A percentile compares a stretch with the other conserved stretches of the same genome.
phyloP scores from a whole-genome alignment of 2,113 vertebrate genomes.

The Rhizomys pruinosus region DNA sequence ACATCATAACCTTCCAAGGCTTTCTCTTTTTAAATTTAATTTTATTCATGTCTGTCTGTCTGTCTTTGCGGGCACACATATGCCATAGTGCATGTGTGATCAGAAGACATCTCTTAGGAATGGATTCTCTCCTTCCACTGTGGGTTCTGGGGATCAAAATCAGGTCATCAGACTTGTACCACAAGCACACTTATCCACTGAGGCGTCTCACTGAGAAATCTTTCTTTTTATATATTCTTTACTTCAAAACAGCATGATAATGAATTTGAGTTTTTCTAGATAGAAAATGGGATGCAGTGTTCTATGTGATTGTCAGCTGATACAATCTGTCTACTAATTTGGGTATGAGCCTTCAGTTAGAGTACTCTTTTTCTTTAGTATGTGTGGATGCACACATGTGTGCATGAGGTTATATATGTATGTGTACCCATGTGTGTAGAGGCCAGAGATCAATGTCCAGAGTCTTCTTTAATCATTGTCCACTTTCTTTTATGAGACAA shows the following conservation, averaged over 20 bases:
- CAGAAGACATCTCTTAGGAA: neutral
- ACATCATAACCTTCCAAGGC: neutral
- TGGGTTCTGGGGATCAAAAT: neutral
- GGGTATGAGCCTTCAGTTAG: neutral
- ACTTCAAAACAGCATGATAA: neutral
- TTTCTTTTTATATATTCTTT: slow-evolving; percentile 8
- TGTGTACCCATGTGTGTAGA: neutral
- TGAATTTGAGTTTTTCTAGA: neutral
- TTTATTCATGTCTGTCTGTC: neutral
- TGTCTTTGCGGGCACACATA: neutral
- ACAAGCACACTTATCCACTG: neutral
- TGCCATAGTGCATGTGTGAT: neutral
- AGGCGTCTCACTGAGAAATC: neutral
- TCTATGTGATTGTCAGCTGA: neutral
- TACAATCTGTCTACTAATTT: neutral
- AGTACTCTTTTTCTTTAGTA: neutral
- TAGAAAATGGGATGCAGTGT: neutral
- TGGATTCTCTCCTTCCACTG: neutral
- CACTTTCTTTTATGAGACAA: neutral
- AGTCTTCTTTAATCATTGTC: neutral
- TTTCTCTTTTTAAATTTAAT: neutral
- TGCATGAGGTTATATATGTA: neutral
- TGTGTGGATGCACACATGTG: neutral
- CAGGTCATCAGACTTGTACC: neutral
- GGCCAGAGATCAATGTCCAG: neutral